Conservation (phyloP, 2,888 invertebrate genomes). For the Mechanitis mazaeus region DNA sequence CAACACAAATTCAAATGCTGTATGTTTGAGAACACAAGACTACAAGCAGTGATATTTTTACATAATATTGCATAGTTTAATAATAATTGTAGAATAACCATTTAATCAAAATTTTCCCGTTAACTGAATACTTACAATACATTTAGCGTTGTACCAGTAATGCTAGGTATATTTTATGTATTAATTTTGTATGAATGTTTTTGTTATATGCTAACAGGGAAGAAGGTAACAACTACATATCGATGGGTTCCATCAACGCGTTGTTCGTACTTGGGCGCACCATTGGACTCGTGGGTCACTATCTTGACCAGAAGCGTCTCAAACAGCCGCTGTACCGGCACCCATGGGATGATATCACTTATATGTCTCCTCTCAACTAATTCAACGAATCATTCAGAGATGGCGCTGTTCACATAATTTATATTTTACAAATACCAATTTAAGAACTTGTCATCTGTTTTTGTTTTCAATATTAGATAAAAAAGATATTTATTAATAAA, state of each 20-base stretch:
- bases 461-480: too few species aligned
- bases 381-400: constrained; percentile 6
- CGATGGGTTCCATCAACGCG: constrained; percentile 98
- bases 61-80: too few species aligned
- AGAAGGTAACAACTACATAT: constrained; percentile 97
- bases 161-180: not conserved
- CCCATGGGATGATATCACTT: constrained; percentile 98
- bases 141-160: too few species aligned
- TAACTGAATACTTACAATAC: too few species aligned
- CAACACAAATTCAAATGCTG: too few species aligned
- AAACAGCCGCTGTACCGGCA: constrained; percentile 99
- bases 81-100: too few species aligned
- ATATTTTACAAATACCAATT: not conserved
- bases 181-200: not conserved
- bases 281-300: constrained; percentile 99
- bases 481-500: too few species aligned
- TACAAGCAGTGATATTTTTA: too few species aligned
- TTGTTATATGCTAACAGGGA: constrained; percentile 75
- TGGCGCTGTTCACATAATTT: constrained; percentile 9
- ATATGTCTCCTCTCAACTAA: constrained; percentile 68
- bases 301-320: constrained; percentile 97
- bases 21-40: too few species aligned
- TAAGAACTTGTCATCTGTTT: too few species aligned
- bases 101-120: too few species aligned
- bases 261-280: constrained; percentile 98